A percentile compares a stretch with the other conserved stretches of the same genome.
phyloP scores from a whole-genome alignment of 2,888 invertebrate genomes.

The Esperia sulphurella region DNA sequence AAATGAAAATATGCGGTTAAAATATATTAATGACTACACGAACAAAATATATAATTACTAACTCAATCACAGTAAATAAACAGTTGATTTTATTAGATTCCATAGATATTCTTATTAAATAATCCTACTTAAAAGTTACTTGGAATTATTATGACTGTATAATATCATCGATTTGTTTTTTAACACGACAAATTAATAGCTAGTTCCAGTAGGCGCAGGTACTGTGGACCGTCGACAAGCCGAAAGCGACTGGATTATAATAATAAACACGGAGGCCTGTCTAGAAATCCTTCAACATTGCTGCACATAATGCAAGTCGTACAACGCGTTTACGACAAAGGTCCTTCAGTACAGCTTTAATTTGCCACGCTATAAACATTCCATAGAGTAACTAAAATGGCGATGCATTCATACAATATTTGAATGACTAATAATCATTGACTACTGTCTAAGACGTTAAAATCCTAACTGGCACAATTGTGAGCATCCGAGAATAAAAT shows the following conservation, averaged over 20 bases:
- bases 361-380: conserved; percentile 15
- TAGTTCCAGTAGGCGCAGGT: too few relatives aligned
- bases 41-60: conserved; percentile 54
- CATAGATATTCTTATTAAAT: conserved; percentile 9
- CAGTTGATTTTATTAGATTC: conserved; percentile 30
- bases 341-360: too few relatives aligned
- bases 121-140: conserved; percentile 31
- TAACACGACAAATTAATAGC: conserved; percentile 2
- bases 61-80: conserved; percentile 70
- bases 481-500: conserved; percentile 66
- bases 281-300: too few relatives aligned
- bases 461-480: conserved; percentile 72
- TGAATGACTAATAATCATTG: conserved; percentile 51
- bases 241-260: too few relatives aligned
- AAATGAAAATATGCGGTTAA: conserved; percentile 14
- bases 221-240: too few relatives aligned
- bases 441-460: conserved; percentile 57
- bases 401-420: conserved; percentile 37
- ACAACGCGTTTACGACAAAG: too few relatives aligned
- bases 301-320: too few relatives aligned
- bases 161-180: conserved; percentile 20
- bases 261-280: too few relatives aligned
- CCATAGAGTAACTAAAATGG: conserved; percentile 34
- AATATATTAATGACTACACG: conserved; percentile 8
- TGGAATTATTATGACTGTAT: conserved; percentile 51